Conservation (phyloP, 1,140 invertebrate genomes). For the Pseudachorutes palmiensis region DNA sequence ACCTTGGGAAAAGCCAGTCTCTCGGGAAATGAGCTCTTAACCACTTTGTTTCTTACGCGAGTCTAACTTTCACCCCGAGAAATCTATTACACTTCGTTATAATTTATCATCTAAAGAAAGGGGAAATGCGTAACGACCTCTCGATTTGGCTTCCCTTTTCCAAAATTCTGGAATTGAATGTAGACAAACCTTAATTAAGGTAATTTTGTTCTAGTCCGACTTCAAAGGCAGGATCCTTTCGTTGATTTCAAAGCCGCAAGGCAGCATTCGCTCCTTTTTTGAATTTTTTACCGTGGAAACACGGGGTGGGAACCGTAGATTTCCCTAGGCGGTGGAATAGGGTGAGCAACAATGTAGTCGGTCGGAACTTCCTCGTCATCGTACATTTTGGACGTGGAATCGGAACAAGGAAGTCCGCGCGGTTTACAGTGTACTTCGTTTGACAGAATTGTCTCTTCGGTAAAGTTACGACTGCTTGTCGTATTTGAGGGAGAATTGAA, state of each 20-base stretch:
- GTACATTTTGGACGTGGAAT: conserved; percentile 11
- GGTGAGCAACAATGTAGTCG: conserved; percentile 37
- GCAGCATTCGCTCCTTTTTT: neutral
- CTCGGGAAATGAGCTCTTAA: no score
- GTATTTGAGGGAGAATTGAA: conserved; percentile 46
- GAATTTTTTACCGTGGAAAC: conserved; percentile 32
- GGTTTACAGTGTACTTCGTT: conserved; percentile 49
- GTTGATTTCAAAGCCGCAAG: neutral
- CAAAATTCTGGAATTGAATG: neutral
- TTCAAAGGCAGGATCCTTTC: neutral
- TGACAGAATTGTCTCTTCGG: conserved; percentile 54
- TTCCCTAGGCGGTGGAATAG: conserved; percentile 34
- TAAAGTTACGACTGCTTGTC: conserved; percentile 50
- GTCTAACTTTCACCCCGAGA: no score
- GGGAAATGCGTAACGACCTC: no score
- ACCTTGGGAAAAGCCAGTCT: no score
- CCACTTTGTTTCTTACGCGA: no score
- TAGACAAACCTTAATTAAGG: neutral
- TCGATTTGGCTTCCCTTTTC: no score
- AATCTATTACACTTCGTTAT: no score
- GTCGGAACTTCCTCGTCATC: conserved; percentile 29
- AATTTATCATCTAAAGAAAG: no score
- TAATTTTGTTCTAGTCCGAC: neutral
- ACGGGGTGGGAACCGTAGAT: conserved; percentile 37
- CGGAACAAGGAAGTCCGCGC: neutral